A percentile compares a stretch with the other conserved stretches of the same genome.
phyloP scores from a whole-genome alignment of 2,888 invertebrate species.

The Chesias legatella region DNA sequence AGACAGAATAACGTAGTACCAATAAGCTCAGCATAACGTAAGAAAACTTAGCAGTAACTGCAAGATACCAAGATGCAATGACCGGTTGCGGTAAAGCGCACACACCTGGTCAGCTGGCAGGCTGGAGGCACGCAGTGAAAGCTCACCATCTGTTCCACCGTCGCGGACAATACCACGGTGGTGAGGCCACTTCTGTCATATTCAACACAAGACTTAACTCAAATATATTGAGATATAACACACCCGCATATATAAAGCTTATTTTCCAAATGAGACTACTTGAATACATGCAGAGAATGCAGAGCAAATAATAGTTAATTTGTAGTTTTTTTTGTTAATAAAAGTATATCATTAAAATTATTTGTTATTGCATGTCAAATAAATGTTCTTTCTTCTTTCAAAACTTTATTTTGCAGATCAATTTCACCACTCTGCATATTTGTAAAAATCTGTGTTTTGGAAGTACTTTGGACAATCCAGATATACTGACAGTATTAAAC shows the following conservation, averaged over 20 bases:
- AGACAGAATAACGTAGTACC: not conserved
- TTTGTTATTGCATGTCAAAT: too few relatives aligned
- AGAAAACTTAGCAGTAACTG: constrained; percentile 37
- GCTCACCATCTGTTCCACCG: constrained; percentile 79
- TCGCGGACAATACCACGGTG: constrained; percentile 89
- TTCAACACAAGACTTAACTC: constrained; percentile 55
- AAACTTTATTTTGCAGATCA: constrained; percentile 7
- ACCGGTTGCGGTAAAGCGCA: constrained; percentile 42
- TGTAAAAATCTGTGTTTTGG: constrained; percentile 38
- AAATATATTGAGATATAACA: constrained; percentile 28
- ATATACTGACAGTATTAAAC: constrained; percentile 47
- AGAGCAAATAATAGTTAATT: constrained; percentile 39
- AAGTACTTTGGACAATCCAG: constrained; percentile 72
- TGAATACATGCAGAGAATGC: constrained; percentile 45
- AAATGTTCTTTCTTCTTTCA: too few relatives aligned
- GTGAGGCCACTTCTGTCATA: constrained; percentile 88
- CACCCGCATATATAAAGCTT: constrained; percentile 21
- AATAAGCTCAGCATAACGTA: constrained; percentile 34
- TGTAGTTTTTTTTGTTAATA: too few relatives aligned
- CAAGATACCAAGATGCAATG: constrained; percentile 34
- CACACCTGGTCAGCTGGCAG: constrained; percentile 79
- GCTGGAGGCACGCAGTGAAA: constrained; percentile 67
- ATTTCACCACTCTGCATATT: constrained; percentile 66
- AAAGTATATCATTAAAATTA: too few relatives aligned
- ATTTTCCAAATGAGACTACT: constrained; percentile 20